A percentile compares a stretch with the other conserved stretches of the same genome.
phyloP scores from a whole-genome alignment of 2,113 vertebrate species.

The Gambusia affinis region DNA sequence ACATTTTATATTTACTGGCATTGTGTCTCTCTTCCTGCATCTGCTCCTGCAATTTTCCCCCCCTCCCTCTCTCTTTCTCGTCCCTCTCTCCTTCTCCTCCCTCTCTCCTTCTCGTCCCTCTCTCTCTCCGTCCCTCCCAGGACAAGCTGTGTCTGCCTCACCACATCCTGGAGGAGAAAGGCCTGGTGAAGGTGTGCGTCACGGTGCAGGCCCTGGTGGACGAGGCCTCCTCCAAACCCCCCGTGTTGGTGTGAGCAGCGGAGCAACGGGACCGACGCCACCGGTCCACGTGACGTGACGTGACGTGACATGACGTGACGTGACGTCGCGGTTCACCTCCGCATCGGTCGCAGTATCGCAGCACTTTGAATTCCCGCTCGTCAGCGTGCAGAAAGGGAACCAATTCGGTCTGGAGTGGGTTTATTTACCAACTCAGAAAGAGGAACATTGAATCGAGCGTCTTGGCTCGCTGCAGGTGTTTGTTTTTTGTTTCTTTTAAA shows the following conservation, averaged over 20 bases:
- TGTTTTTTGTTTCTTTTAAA: not conserved
- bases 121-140: constrained; percentile 73
- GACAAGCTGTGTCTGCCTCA: constrained; percentile 96
- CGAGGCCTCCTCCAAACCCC: constrained; percentile 76
- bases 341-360: constrained; percentile 3
- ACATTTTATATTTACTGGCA: not conserved
- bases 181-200: constrained; percentile 89
- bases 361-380: not conserved
- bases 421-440: not conserved
- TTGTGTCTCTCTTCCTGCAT: constrained; percentile 5
- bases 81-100: too few species aligned
- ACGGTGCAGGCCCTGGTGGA: constrained; percentile 93
- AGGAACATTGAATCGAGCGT: not conserved
- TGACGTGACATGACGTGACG: not conserved
- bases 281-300: not conserved
- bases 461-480: not conserved
- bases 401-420: not conserved
- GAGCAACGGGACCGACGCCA: not conserved
- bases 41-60: constrained; percentile 9
- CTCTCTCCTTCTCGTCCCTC: not conserved
- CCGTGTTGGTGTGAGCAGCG: constrained; percentile 81
- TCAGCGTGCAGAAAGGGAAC: constrained; percentile 23
- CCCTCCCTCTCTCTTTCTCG: not conserved
- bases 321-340: not conserved
- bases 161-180: constrained; percentile 97